These are phyloP conservation scores for Cantharis rustica DNA, from an alignment of 2,888 invertebrate genomes.

Conservation along the genomic window DNA sequence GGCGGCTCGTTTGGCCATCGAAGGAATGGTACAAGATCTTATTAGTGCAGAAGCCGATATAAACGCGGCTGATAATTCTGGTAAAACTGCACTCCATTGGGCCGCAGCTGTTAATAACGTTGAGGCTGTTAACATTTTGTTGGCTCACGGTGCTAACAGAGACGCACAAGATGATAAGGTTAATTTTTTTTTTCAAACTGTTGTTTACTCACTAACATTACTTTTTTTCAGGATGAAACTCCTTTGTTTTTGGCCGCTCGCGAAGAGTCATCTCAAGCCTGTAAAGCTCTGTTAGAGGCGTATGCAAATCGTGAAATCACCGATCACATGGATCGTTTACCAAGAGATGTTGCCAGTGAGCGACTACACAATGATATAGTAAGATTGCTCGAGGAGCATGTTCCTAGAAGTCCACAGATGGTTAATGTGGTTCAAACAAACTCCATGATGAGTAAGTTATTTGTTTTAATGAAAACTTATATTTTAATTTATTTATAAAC, in stretches of 20 bases:
- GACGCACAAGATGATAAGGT: conserved; percentile 96
- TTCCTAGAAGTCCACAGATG: conserved; percentile 78
- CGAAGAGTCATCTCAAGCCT: conserved; percentile 93
- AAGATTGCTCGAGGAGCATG: conserved; percentile 86
- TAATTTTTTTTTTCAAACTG: conserved; percentile 28
- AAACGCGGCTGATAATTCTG: conserved; percentile 92
- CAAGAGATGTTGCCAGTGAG: conserved; percentile 91
- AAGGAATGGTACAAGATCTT: conserved; percentile 95
- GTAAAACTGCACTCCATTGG: conserved; percentile 97
- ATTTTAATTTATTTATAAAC: too few species aligned
- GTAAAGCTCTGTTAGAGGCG: conserved; percentile 87
- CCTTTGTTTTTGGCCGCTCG: conserved; percentile 95
- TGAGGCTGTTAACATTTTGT: conserved; percentile 86
- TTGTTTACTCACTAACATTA: background rate
- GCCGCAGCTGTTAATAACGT: conserved; percentile 97
- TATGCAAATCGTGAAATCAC: conserved; percentile 96
- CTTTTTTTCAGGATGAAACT: conserved; percentile 79
- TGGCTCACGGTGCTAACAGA: conserved; percentile 93
- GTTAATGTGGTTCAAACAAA: conserved; percentile 70
- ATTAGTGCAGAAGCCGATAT: conserved; percentile 96
- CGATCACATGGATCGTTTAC: conserved; percentile 96
- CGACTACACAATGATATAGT: conserved; percentile 93
- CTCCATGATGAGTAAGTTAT: conserved; percentile 56
- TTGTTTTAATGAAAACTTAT: too few species aligned
- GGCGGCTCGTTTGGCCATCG: conserved; percentile 89